Base-by-base conservation (phyloP, 2,888 invertebrate genomes). In the Eubasilissa splendida region DNA sequence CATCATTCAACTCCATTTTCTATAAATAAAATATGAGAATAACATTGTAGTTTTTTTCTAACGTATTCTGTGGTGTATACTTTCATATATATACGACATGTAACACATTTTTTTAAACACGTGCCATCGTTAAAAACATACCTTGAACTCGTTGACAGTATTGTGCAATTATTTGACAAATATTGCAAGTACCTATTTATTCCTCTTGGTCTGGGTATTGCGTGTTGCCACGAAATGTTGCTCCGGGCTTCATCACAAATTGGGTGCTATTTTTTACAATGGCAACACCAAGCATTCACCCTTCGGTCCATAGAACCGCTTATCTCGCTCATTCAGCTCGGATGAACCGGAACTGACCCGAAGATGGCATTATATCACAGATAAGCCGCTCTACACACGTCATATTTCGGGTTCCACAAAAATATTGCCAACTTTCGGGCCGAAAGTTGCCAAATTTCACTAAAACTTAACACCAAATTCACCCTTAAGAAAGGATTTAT, bases 321-420 rank as follows among this genome's bases (percentile, higher is more conserved):
- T 84, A 84, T 84, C 84, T 77, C 50, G 14, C 74, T 81, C 84
- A 82, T 84, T 84, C 84, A 82, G 80, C 75, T 81, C 81, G 84
- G 76, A 70, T 84, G 84, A 81, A 79, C 82, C 82, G 78, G 80
- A 77, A 82, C 84, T 84, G 84, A 84, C 84, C 84, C 81, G 80
- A 76, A 84, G 82, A 84, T 82, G 82, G 82, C 82, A 79, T 77
- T 83, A 82, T 65, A 75, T 79, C 60, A 79, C 74, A 75, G 83
- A 83, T 83, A 83, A 83, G 83, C 68, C 63, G 58, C 33, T 68
- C 73, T 31, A 76, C 83, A 83, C 79, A 77, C 80, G 77, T 83
- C 82, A 83, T 83, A 83, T 82, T 83, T 82, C 75, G 81, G 79
- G 77, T 81, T 79, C 74, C 82, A 68, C 80, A 81, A 83, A 80